Percentiles rank a stretch among this genome's conserved stretches.
Evolutionary conservation across 2,113 vertebrate genomes (phyloP).

Genomic region (Neodontobutis hainanensis): DNA sequence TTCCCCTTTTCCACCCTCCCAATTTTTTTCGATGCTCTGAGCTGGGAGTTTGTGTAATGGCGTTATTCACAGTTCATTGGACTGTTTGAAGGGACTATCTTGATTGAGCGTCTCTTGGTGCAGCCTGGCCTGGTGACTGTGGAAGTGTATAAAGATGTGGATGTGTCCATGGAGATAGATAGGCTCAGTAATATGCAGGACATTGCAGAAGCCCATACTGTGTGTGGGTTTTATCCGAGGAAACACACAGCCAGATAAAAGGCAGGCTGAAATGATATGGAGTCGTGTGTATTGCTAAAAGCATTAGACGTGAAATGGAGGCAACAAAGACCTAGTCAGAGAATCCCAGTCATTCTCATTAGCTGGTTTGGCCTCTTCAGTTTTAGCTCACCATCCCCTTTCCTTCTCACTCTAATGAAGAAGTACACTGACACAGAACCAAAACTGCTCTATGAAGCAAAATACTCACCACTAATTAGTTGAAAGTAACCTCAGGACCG

Average conservation of each 20-base stretch:
- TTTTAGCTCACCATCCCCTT: constrained; percentile 33
- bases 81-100: constrained; percentile 79
- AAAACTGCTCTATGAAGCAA: constrained; percentile 66
- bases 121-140: constrained; percentile 57
- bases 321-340: constrained; percentile 62
- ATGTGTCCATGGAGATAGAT: constrained; percentile 69
- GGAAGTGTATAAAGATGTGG: constrained; percentile 72
- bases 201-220: constrained; percentile 42
- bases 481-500: constrained; percentile 72
- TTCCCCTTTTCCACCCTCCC: constrained; percentile 28
- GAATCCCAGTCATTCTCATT: constrained; percentile 64
- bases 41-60: constrained; percentile 72
- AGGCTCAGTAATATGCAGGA: constrained; percentile 64
- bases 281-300: constrained; percentile 38
- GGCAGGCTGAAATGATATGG: constrained; percentile 45
- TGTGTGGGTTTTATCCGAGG: constrained; percentile 38
- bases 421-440: constrained; percentile 56
- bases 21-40: constrained; percentile 55
- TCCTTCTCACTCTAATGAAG: constrained; percentile 56
- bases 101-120: constrained; percentile 73
- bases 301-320: constrained; percentile 56
- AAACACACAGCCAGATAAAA: constrained; percentile 55
- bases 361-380: constrained; percentile 54
- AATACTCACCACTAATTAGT: constrained; percentile 70
- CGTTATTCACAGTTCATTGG: constrained; percentile 80